Evolutionary conservation across 92 coral and sea anemone species (phyloP).

Genomic region (Micromussa lordhowensis): DNA sequence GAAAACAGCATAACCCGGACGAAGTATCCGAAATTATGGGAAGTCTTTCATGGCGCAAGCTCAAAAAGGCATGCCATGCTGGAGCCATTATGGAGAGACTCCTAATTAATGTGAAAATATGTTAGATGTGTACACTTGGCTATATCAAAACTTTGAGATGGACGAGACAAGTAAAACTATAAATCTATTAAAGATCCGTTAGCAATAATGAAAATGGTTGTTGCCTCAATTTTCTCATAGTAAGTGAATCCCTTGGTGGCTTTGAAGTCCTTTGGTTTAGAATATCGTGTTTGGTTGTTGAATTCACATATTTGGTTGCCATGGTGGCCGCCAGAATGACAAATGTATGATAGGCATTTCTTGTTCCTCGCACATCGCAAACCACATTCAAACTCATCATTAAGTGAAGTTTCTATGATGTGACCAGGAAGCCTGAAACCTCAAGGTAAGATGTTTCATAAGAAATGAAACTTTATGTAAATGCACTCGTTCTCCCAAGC

Average conservation of each 20-base stretch:
- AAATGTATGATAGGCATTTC: slow-evolving; percentile 8
- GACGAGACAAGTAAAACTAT: no score
- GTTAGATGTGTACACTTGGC: no score
- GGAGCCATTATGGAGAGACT: no score
- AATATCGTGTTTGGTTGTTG: not conserved
- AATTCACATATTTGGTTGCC: not conserved
- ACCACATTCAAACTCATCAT: not conserved
- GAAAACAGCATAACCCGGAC: no score
- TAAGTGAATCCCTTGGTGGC: not conserved
- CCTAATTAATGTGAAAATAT: no score
- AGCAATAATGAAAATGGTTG: not conserved
- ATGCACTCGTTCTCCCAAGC: no score
- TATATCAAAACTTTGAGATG: no score
- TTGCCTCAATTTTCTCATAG: not conserved
- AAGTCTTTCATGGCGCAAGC: no score
- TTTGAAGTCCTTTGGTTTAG: not conserved
- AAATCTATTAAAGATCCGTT: not conserved
- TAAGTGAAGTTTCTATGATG: not conserved
- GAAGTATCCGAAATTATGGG: no score
- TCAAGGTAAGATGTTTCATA: not conserved
- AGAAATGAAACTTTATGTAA: no score
- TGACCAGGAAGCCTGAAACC: slow-evolving; percentile 12
- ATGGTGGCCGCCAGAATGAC: not conserved
- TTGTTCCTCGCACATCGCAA: not conserved
- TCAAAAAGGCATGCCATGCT: no score